Base-by-base conservation (phyloP, 1,140 invertebrate species). In the Lepidostoma basale region DNA sequence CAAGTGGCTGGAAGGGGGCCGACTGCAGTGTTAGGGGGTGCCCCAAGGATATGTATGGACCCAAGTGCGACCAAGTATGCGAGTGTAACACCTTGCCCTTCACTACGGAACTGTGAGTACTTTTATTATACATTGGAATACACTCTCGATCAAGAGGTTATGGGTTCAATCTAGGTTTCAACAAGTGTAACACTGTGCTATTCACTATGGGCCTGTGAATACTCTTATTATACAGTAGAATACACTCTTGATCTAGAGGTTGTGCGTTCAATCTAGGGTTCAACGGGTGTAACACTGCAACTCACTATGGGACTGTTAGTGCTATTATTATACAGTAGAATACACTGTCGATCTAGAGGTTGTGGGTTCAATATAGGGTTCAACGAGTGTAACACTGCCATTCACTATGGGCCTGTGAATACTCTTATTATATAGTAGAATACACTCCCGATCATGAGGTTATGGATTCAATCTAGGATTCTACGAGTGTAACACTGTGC, bases 401-500 rank as follows among this genome's bases (percentile, higher is more conserved):
- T n/a, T n/a, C n/a, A n/a, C n/a, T 36, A 36, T 36, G 6, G 33
- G 33, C 6, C n/a, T 36, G 33, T n/a, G n/a, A 36, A 36, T 36
- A 8, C 33, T n/a, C n/a, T n/a, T n/a, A n/a, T n/a, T n/a, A n/a
- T n/a, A n/a, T n/a, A n/a, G n/a, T n/a, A n/a, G n/a, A n/a, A n/a
- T n/a, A n/a, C n/a, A n/a, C n/a, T 8, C 33, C 6, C 33, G 33
- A 8, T 6, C n/a, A 36, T 8, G 33, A 36, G 6, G 6, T 36
- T n/a, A 8, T 36, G 33, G 6, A 36, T 36, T 36, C 33, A n/a
- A n/a, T n/a, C n/a, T n/a, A n/a, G n/a, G 33, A 67, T 39, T 9
- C 49, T 97, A 94, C 77, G 85, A 90, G 49, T 96, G 94, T 77
- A 84, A n/a, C n/a, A n/a, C n/a, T n/a, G n/a, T 88, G 30, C 80